Evolutionary conservation across 2,888 invertebrate genomes (phyloP), one percentile per base, ranked within the genome.

Genomic region (Mayetiola destructor): DNA sequence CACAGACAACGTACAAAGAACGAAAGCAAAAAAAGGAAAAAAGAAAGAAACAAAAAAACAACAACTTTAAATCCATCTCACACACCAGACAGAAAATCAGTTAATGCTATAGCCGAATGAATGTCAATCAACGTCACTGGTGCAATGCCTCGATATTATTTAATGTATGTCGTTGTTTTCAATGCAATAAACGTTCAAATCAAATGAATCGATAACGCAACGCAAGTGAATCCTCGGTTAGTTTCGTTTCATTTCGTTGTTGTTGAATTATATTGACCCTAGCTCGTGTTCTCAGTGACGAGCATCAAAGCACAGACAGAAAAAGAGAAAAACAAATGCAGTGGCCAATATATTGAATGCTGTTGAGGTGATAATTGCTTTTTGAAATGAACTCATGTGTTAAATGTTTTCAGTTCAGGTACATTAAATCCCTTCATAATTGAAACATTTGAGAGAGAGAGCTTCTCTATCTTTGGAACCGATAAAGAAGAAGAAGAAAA

Each of bases 351-450:
- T n/a, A n/a, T n/a, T n/a, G n/a, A n/a, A n/a, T 14, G 37, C n/a
- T 37, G 37, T 37, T 37, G 48, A 48, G 48, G 48, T 48, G 48
- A 48, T 48, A 48, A 48, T 48, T 48, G 48, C 48, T 48, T 48
- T n/a, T 48, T 48, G 48, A 48, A 16, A 48, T 16, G 27, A 48
- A 48, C 48, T 48, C 48, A 48, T 48, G 48, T 48, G 48, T 48
- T 27, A 48, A 40, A 48, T 27, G 27, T 27, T 48, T 48, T 27
- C 27, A n/a, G 48, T 48, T 48, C 48, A 48, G 48, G 48, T 48
- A 48, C 48, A 48, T 48, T 48, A 48, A 48, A 48, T 48, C 27
- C n/a, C 37, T 37, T 37, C 37, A 37, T 37, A 37, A 5, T 12
- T 16, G 9, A 6, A n/a, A 4, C 4, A 32, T 10, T 6, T 9